Evolutionary conservation across 2,113 vertebrate genomes (phyloP), one percentile per base, ranked within the genome.

Genomic region (Mixornis gularis): DNA sequence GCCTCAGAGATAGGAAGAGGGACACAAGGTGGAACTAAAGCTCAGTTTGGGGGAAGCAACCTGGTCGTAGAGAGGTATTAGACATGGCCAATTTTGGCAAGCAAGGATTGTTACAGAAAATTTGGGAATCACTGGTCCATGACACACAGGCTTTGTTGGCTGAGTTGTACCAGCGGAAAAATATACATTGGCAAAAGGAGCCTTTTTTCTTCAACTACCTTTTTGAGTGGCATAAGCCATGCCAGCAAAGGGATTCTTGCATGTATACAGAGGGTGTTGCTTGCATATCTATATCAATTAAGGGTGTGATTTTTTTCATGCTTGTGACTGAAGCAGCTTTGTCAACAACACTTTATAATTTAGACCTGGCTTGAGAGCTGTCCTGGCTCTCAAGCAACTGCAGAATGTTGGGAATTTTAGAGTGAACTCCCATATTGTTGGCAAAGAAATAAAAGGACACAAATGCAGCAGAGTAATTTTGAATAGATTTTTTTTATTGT

Each of bases 281-380:
- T 95, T 3, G 15, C 38, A 1, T 91, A 91, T 94, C 82, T 92
- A 2, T 92, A 88, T 96, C 93, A 96, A 94, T 96, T 96, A 96
- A 93, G 94, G 69, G 90, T 95, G 93, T 94, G 94, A 95, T 93
- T 90, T 93, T 93, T 95, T 95, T 94, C 85, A 71, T 62, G 40
- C 76, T 88, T 95, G 85, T 88, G 87, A 93, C 76, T 92, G 87
- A 92, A 90, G 87, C 88, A 86, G 88, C 90, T 93, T 91, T 93
- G 76, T 94, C 92, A 94, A 95, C 85, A 95, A 78, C 92, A 88
- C 85, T 93, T 96, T 91, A 91, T 90, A 95, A 93, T 95, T 95
- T 90, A 95, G 95, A 96, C 93, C 92, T 95, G 93, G 94, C 85
- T 95, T 93, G 94, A 92, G 89, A 79, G 70, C 59, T 87, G 78